These are phyloP conservation scores for Gymnothorax reevesii DNA, from an alignment of 2,797 vertebrate genomes.

Conservation along the genomic window DNA sequence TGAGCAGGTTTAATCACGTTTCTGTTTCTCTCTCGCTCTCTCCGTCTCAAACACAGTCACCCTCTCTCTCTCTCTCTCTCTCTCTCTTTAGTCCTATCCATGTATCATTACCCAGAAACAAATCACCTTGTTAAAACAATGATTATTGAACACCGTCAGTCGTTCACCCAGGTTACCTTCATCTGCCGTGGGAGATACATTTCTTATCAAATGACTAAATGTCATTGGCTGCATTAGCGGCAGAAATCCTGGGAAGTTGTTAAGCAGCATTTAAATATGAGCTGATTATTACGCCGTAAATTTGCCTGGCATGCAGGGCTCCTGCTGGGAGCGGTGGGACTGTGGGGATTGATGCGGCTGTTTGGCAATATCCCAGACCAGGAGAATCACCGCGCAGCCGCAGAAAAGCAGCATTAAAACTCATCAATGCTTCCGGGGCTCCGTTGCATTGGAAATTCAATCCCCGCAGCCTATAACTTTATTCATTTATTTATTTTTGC, in stretches of 20 bases:
- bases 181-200: slow-evolving; percentile 47
- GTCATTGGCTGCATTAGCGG: slow-evolving; percentile 51
- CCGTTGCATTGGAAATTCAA: slow-evolving; percentile 64
- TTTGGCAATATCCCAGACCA: slow-evolving; percentile 43
- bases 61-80: not conserved
- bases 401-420: slow-evolving; percentile 59
- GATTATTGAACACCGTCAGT: slow-evolving; percentile 47
- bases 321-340: slow-evolving; percentile 63
- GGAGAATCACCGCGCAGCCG: slow-evolving; percentile 47
- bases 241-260: slow-evolving; percentile 62
- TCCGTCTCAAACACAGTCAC: slow-evolving; percentile 22
- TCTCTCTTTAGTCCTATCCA: slow-evolving; percentile 31
- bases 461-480: slow-evolving; percentile 63
- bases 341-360: slow-evolving; percentile 52
- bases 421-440: slow-evolving; percentile 58
- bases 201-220: slow-evolving; percentile 50
- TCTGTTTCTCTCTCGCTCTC: slow-evolving; percentile 22
- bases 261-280: slow-evolving; percentile 70
- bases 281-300: slow-evolving; percentile 64
- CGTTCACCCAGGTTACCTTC: slow-evolving; percentile 33
- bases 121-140: slow-evolving; percentile 42
- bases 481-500: slow-evolving; percentile 51
- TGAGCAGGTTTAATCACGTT: slow-evolving; percentile 13
- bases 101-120: slow-evolving; percentile 36
- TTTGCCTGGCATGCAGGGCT: slow-evolving; percentile 60